Evolutionary conservation across 2,888 invertebrate species (phyloP).

Genomic region (Chaetoderma sp.): DNA sequence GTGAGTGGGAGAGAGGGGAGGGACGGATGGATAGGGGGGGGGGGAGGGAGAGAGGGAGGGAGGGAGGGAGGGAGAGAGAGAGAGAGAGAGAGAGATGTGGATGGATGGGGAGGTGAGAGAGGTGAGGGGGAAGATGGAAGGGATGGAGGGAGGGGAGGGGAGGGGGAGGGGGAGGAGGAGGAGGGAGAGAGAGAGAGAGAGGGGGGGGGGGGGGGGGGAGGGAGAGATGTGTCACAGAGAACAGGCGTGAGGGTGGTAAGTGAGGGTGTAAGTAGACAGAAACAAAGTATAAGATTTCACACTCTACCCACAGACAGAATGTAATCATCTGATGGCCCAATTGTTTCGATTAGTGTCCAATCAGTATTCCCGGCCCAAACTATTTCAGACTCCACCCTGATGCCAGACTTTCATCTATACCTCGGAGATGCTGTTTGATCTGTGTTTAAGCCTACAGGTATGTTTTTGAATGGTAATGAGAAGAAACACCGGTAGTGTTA

Average conservation of each 20-base stretch:
- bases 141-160: not conserved
- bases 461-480: no score
- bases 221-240: not conserved
- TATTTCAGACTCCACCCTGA: no score
- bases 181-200: not conserved
- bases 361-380: no score
- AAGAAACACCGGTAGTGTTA: no score
- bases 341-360: no score
- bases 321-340: no score
- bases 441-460: no score
- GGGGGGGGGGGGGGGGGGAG: not conserved
- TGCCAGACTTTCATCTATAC: no score
- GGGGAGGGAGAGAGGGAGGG: not conserved
- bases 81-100: not conserved
- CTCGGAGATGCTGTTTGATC: no score
- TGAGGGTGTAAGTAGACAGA: not conserved
- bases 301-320: no score
- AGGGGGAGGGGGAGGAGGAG: not conserved
- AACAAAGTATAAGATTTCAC: no score
- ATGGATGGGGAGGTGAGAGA: not conserved
- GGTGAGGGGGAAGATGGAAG: not conserved
- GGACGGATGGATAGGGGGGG: not conserved
- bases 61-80: not conserved
- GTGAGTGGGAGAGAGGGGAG: not conserved
- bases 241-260: not conserved